A percentile compares a stretch with the other conserved stretches of the same genome.
phyloP scores from a whole-genome alignment of 2,113 vertebrate species.

The Stomatorhinus ivindoensis region DNA sequence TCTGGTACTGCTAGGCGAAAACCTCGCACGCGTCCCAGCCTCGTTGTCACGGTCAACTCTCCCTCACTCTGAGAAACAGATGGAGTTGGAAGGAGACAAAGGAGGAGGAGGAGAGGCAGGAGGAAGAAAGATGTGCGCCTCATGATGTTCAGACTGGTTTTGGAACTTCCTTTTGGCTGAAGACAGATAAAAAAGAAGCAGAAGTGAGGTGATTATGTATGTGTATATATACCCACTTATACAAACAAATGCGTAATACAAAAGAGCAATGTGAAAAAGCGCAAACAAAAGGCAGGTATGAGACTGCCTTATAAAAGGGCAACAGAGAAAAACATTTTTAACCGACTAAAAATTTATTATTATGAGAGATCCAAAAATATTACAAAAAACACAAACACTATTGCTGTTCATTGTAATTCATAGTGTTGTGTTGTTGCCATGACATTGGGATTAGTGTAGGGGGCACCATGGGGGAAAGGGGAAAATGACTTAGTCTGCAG shows the following conservation, averaged over 20 bases:
- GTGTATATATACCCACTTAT: background rate
- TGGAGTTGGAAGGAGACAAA: conserved; percentile 33
- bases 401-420: conserved; percentile 47
- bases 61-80: conserved; percentile 51
- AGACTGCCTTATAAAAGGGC: background rate
- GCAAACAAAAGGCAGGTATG: background rate
- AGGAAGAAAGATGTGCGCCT: conserved; percentile 37
- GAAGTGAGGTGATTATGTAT: background rate
- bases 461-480: conserved; percentile 40
- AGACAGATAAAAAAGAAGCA: conserved; percentile 11
- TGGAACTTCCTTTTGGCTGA: conserved; percentile 40
- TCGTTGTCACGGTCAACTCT: conserved; percentile 63
- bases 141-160: conserved; percentile 40
- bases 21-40: conserved; percentile 62
- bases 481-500: conserved; percentile 39
- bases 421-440: conserved; percentile 55
- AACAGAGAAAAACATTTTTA: background rate
- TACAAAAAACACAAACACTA: conserved; percentile 23
- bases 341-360: background rate
- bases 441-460: conserved; percentile 47
- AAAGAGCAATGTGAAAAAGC: background rate
- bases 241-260: background rate
- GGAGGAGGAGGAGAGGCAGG: conserved; percentile 27
- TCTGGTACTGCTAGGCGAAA: conserved; percentile 52
- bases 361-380: background rate